A percentile compares a stretch with the other conserved stretches of the same genome.
phyloP scores from a whole-genome alignment of 2,797 vertebrate genomes.

The Coluber constrictor region DNA sequence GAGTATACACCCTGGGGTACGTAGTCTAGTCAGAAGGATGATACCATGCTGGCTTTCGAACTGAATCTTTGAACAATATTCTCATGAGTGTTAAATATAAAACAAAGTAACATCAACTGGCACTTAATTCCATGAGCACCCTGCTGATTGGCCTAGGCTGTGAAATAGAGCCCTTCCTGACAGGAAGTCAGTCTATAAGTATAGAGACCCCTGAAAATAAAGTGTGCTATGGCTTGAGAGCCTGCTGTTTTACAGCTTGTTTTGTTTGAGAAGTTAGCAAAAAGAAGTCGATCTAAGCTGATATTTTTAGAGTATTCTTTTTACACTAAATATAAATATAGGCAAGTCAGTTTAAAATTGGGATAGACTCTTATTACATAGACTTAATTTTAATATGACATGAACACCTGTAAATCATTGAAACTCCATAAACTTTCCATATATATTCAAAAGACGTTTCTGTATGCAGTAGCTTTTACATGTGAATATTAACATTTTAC shows the following conservation, averaged over 20 bases:
- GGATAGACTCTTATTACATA: not conserved
- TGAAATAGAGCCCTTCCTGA: slow-evolving; percentile 86
- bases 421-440: not conserved
- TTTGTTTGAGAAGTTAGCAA: slow-evolving; percentile 65
- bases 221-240: slow-evolving; percentile 86
- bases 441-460: not conserved
- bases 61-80: slow-evolving; percentile 85
- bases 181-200: slow-evolving; percentile 87
- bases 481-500: not conserved
- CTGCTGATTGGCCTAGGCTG: slow-evolving; percentile 84
- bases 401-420: not conserved
- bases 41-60: slow-evolving; percentile 77
- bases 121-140: slow-evolving; percentile 92
- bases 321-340: slow-evolving; percentile 5
- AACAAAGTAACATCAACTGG: slow-evolving; percentile 96
- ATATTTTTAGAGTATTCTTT: slow-evolving; percentile 27
- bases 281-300: slow-evolving; percentile 28
- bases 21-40: slow-evolving; percentile 81
- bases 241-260: slow-evolving; percentile 74
- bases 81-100: slow-evolving; percentile 86
- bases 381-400: not conserved
- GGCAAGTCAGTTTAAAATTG: not conserved
- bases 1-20: slow-evolving; percentile 71
- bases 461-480: not conserved
- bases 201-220: slow-evolving; percentile 82